Conservation (phyloP, 2,797 vertebrate species). For the Xiphorhynchus erythropygius region DNA sequence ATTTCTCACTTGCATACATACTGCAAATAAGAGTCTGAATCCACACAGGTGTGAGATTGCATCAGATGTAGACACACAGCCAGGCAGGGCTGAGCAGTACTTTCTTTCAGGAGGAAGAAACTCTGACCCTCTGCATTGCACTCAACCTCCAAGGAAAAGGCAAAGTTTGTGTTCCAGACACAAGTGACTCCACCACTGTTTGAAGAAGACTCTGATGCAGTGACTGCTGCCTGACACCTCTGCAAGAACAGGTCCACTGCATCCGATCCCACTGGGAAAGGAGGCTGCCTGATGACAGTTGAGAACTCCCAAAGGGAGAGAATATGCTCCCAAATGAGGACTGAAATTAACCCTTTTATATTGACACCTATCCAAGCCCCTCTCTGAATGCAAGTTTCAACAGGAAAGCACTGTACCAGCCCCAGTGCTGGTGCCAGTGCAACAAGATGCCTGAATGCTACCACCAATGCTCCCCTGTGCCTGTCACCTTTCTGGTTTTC, state of each 20-base stretch:
- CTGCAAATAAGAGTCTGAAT: neutral
- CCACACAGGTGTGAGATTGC: neutral
- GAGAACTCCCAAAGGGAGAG: neutral
- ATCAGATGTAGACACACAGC: neutral
- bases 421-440: rapidly evolving
- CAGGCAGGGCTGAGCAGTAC: neutral
- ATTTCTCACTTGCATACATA: neutral
- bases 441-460: neutral
- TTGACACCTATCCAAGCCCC: neutral
- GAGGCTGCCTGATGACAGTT: neutral
- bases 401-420: neutral
- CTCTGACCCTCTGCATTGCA: neutral
- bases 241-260: neutral
- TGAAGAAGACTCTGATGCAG: neutral
- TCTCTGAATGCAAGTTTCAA: neutral
- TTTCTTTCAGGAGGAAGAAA: neutral
- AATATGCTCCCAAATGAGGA: neutral
- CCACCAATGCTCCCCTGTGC: neutral
- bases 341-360: neutral
- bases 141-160: neutral
- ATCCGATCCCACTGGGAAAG: neutral
- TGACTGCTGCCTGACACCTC: neutral
- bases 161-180: neutral
- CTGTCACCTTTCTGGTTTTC: neutral
- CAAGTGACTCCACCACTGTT: neutral